Base-by-base conservation (phyloP, 2,797 vertebrate species). In the Lophotriccus pileatus region DNA sequence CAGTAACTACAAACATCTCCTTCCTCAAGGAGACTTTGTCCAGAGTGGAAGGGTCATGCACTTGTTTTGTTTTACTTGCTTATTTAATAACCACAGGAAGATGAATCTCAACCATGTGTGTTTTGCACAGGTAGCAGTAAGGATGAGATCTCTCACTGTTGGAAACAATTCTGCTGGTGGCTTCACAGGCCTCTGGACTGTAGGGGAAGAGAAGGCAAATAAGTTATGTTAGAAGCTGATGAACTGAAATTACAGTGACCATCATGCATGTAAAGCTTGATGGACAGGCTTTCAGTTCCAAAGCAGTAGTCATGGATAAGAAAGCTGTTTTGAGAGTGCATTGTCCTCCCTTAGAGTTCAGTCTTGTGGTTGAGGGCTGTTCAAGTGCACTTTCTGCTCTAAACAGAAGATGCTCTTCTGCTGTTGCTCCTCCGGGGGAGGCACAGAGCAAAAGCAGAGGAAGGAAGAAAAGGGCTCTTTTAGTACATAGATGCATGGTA, bases 131-230 rank as follows among this genome's bases (percentile, higher is more conserved):
- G 39, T 56, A 59, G 15, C 25, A 60, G 12, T 53, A 32, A 77
- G 50, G 67, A 39, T 2, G 20, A 87, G 36, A 13, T 55, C 30
- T 59, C 18, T 75, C 14, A 8, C 39, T 79, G 12, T 37, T 70
- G 36, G 55, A 59, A 84, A 43, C 12, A 39, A 7, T 84, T 68
- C 13, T 82, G 66, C 17, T 60, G 18, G 21, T 2, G 4, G 19
- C 39, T 89, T 89, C 68, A 72, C 70, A 68, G 53, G 10, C 43
- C 22, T 91, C 43, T 44, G 47, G 43, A 10, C 47, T 41, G 5
- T 11, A 36, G 46, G 46, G 0, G 2, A 49, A 60, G 47, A 77
- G 22, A n/a, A 10, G n/a, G 64, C 22, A 34, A 22, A 0, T n/a
- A 52, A 59, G 22, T 74, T 86, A 7, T 6, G 21, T 27, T 62